Evolutionary conservation across 2,797 vertebrate species (phyloP), one percentile per base, ranked within the genome.

Genomic region (Masticophis lateralis): DNA sequence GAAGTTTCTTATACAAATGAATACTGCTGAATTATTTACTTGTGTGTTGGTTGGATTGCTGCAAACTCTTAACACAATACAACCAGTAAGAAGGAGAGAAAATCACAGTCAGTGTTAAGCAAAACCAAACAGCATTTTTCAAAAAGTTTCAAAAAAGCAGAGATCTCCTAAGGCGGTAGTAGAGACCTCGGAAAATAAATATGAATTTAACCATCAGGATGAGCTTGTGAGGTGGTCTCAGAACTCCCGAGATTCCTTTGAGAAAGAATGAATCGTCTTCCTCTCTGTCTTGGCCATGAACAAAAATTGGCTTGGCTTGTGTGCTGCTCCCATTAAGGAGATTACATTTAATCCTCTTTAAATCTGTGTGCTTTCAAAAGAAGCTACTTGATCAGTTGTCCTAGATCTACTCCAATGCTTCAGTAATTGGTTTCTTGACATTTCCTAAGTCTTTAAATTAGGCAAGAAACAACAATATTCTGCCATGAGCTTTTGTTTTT

Each of bases 331-430:
- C 61, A 12, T 28, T 91, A 96, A 95, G 37, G 90, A 9, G 91
- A 96, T 96, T 95, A 94, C 22, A 28, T 95, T 92, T 91, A 96
- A 87, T 51, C 53, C 88, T 93, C 51, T 51, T 86, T 88, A 95
- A 95, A 87, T 94, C 93, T 79, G 56, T 93, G 88, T 14, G 51
- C 89, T 92, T 92, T 88, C 89, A 88, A 63, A 92, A 91, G 86
- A 37, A 91, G 89, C 89, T 88, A 20, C 59, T n/a, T 61, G 56
- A 89, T 12, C 92, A 94, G 25, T 28, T 18, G 86, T 89, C 90
- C 92, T 5, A 0, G 47, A 60, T 60, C 55, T 16, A 92, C 93
- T 20, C 53, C 95, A 94, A 93, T 27, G 88, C 1, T 83, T 2
- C n/a, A 94, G 93, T 18, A 92, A 89, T 53, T 14, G 1, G 3